Evolutionary conservation across 2,113 vertebrate species (phyloP), one percentile per base, ranked within the genome.

Genomic region (Sprattus sprattus): DNA sequence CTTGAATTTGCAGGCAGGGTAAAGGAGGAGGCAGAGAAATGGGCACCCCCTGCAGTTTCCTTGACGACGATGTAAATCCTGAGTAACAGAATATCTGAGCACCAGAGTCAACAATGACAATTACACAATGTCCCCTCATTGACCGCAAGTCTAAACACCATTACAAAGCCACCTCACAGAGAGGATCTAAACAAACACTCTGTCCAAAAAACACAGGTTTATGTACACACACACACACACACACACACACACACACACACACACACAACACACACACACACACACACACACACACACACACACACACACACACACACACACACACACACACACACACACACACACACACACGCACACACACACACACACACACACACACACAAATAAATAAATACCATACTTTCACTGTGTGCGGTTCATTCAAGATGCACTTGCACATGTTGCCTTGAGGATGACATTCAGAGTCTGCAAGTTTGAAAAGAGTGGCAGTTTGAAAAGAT

Each of bases 401-500:
- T 78, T 78, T 78, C 71, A 39, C 71, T 78, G 71, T 16, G 4
- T 1, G 28, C 0, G 11, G 13, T 39, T 13, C 16, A 83, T 84
- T 83, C 82, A n/a, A 83, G 86, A 49, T 52, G 82, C 86, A 60
- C 25, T 45, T 10, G 9, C 81, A 83, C 44, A 80, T 45, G n/a
- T 81, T 81, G 44, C 80, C 60, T 49, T 82, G 10, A 85, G 86
- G 81, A 54, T 81, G 83, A 85, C 45, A 78, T 39, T 78, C 71
- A 16, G 28, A 78, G 71, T 47, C 82, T 28, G 75, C 81, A 81
- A 64, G n/a, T n/a, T n/a, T n/a, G n/a, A n/a, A 49, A 83, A 75
- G 44, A n/a, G 44, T 81, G 64, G 80, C 83, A 57, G 18, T 54
- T 82, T 83, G 60, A 87, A 89, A 89, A 71, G 86, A 52, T 10